A percentile compares a stretch with the other conserved stretches of the same genome.
Conservation (phyloP, 2,113 vertebrate genomes). For the Chamaea fasciata region DNA sequence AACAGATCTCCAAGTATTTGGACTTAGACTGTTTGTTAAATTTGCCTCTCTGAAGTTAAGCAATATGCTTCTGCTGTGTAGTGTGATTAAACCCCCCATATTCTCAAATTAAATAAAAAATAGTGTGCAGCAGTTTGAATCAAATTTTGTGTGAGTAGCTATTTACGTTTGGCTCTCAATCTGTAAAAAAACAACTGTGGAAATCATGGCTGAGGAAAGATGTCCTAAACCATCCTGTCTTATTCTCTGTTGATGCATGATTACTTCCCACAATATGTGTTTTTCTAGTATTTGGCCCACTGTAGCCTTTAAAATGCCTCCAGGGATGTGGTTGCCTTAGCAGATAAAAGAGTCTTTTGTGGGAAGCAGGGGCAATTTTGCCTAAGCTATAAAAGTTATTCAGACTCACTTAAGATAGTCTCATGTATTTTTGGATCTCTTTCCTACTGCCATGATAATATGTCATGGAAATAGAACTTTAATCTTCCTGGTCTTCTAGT, state of each 20-base stretch:
- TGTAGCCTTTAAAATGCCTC: neutral
- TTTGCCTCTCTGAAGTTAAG: neutral
- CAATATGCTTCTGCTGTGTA: neutral
- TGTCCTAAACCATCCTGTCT: neutral
- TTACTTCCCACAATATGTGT: neutral
- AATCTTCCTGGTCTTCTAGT: neutral
- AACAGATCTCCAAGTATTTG: neutral
- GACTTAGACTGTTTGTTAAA: neutral
- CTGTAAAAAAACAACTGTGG: neutral
- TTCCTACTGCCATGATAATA: neutral
- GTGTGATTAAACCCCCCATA: neutral
- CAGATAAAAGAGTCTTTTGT: slow-evolving; percentile 12
- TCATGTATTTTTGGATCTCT: neutral
- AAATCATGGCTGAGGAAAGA: neutral
- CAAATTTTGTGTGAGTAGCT: neutral
- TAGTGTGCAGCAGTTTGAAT: neutral
- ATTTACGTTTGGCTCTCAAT: neutral
- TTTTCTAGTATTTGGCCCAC: neutral
- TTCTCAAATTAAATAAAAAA: neutral
- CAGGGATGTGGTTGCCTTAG: neutral
- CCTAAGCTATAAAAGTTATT: neutral
- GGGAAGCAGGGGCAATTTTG: neutral
- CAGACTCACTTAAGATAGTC: neutral
- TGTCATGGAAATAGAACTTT: neutral
- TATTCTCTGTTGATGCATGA: neutral